Percentiles rank a stretch among this genome's conserved stretches.
These are phyloP conservation scores for Mirza zaza DNA, from an alignment of 2,113 vertebrate genomes.

Conservation along the genomic window DNA sequence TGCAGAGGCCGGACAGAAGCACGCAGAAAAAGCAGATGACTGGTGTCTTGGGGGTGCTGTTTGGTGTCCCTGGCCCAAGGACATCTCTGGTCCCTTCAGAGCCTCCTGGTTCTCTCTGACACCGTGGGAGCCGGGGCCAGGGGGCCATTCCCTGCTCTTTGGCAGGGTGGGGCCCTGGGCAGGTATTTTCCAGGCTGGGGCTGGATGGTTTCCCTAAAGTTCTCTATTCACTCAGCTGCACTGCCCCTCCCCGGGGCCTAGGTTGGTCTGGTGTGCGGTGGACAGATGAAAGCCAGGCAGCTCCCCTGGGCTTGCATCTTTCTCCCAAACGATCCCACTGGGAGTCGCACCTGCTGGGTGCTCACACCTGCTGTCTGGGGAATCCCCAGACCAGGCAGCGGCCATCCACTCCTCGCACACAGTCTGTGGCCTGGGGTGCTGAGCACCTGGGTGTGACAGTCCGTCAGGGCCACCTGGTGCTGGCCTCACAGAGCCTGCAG, in stretches of 20 bases:
- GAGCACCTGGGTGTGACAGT: fast-evolving
- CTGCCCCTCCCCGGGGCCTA: no score
- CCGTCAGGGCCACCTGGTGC: neutral
- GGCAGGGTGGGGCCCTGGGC: neutral
- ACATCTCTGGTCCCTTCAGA: neutral
- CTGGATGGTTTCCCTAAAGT: neutral
- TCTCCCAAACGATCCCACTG: neutral
- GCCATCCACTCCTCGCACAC: fast-evolving
- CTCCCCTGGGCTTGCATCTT: no score
- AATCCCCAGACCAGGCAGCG: fast-evolving
- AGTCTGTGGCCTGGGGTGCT: neutral
- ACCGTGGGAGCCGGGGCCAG: neutral
- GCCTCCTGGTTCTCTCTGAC: neutral
- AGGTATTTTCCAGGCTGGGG: neutral
- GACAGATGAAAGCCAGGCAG: neutral
- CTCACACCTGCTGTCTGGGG: neutral
- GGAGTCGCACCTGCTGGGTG: no score
- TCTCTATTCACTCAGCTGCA: fast-evolving
- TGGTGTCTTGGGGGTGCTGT: neutral
- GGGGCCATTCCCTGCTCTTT: neutral
- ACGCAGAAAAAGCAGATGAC: neutral
- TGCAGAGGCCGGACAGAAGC: neutral
- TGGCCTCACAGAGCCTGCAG: neutral
- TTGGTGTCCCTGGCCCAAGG: neutral
- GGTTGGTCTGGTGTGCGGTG: neutral